phyloP scores from a whole-genome alignment of 2,113 vertebrate species.

The Sorex araneus region DNA sequence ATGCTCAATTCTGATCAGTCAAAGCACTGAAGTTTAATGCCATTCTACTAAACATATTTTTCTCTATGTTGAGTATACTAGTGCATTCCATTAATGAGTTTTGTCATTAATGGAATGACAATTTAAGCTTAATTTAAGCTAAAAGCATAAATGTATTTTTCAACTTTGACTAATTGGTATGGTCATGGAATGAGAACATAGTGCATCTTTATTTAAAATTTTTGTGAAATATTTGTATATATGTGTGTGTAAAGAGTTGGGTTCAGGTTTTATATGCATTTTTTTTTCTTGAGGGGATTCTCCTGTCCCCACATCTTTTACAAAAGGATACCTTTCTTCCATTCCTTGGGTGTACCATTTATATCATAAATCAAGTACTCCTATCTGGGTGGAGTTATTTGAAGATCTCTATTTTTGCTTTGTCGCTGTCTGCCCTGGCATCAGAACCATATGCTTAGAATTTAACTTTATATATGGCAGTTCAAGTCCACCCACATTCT shows the following conservation, averaged over 20 bases:
- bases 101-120: too few relatives aligned
- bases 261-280: not conserved
- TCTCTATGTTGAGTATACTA: not conserved
- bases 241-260: not conserved
- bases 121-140: too few relatives aligned
- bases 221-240: not conserved
- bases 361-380: not conserved
- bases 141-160: not conserved
- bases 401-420: not conserved
- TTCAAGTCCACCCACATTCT: conserved; percentile 53
- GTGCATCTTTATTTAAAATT: not conserved
- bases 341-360: not conserved
- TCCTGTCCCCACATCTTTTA: not conserved
- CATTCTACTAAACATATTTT: not conserved
- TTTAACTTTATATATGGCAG: conserved; percentile 13
- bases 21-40: not conserved
- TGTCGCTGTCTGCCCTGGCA: not conserved
- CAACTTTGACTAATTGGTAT: not conserved
- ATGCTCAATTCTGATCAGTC: not conserved
- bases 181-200: too few relatives aligned
- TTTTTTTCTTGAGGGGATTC: not conserved
- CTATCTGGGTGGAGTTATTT: not conserved
- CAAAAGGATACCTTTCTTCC: not conserved
- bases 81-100: not conserved
- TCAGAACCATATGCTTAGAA: conserved; percentile 59